Evolutionary conservation across 2,888 invertebrate species (phyloP).

Genomic region (Nymphalis urticae): DNA sequence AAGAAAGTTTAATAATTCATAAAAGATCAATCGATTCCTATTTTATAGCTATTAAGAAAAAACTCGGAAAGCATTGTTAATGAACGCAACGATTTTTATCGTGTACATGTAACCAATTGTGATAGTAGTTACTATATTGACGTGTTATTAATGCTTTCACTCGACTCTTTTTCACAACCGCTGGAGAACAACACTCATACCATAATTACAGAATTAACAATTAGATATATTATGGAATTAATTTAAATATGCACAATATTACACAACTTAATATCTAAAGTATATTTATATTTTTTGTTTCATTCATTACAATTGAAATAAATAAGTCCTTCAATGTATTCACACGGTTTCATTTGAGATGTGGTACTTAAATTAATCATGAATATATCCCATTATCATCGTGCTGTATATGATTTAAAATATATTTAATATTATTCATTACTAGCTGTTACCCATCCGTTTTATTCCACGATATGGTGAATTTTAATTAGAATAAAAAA

Average conservation of each 20-base stretch:
- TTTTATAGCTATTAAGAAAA: constrained; percentile 41
- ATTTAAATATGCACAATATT: neutral
- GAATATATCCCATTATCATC: too few relatives aligned
- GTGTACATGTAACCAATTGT: constrained; percentile 58
- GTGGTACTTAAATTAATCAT: too few relatives aligned
- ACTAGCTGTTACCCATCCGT: too few relatives aligned
- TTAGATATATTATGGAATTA: constrained; percentile 23
- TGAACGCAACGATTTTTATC: constrained; percentile 55
- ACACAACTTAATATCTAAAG: neutral
- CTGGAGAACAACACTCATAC: constrained; percentile 20
- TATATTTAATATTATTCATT: too few relatives aligned
- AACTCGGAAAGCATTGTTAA: constrained; percentile 62
- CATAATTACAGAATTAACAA: constrained; percentile 19
- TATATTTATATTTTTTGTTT: neutral
- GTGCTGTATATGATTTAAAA: too few relatives aligned
- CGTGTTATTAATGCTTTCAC: constrained; percentile 65
- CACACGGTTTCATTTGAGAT: constrained; percentile 1
- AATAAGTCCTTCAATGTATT: constrained; percentile 9
- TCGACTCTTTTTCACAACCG: constrained; percentile 45
- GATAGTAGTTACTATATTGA: constrained; percentile 57
- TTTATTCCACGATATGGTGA: too few relatives aligned
- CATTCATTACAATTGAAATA: neutral
- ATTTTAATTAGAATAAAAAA: too few relatives aligned
- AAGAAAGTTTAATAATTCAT: constrained; percentile 4
- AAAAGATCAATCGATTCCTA: constrained; percentile 11